phyloP scores from a whole-genome alignment of 2,888 invertebrate genomes.

The Drosophila paranaensis region DNA sequence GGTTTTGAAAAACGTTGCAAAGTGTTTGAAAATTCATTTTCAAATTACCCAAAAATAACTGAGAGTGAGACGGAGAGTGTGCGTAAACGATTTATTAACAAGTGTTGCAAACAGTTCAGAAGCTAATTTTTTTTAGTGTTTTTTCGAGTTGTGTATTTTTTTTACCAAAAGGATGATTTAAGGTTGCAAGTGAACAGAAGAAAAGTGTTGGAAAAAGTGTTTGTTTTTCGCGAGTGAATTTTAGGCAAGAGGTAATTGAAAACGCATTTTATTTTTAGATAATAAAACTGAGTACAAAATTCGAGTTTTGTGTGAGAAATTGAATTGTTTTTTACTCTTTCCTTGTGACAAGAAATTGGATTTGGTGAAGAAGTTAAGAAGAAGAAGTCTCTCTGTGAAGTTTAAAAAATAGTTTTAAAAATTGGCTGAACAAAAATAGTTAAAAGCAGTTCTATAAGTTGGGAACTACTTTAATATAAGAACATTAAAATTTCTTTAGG shows the following conservation, averaged over 20 bases:
- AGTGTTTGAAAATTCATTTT: constrained; percentile 2
- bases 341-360: too few species aligned
- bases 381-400: not conserved
- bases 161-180: constrained; percentile 9
- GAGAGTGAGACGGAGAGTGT: constrained; percentile 13
- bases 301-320: not conserved
- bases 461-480: not conserved
- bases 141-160: constrained; percentile 21
- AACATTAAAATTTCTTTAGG: not conserved
- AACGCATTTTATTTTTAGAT: not conserved
- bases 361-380: not conserved
- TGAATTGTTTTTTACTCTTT: too few species aligned
- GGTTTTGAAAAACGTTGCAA: constrained; percentile 27
- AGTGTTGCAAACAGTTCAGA: constrained; percentile 13
- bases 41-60: not conserved
- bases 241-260: constrained; percentile 36
- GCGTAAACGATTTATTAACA: constrained; percentile 24
- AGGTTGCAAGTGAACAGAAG: constrained; percentile 2
- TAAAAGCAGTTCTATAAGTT: not conserved
- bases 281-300: not conserved
- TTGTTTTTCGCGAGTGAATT: constrained; percentile 1
- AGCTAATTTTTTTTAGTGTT: constrained; percentile 44
- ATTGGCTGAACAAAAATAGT: not conserved
- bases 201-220: constrained; percentile 30
- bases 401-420: not conserved